These are phyloP conservation scores for Ctenopoma multispine DNA, from an alignment of 2,797 vertebrate genomes.

Conservation along the genomic window DNA sequence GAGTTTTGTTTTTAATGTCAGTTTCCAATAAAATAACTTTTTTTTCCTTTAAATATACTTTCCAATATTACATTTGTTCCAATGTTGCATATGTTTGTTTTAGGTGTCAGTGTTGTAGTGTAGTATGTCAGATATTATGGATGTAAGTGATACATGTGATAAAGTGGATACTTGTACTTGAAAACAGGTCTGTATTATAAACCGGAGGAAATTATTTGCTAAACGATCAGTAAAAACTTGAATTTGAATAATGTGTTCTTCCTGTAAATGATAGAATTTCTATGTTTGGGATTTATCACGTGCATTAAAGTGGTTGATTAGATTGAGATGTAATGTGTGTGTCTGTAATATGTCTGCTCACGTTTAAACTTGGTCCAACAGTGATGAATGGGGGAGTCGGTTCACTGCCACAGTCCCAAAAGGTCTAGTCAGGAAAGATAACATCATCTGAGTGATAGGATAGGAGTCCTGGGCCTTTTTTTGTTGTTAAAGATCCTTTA, in stretches of 20 bases:
- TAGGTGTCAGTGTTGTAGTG: conserved; percentile 27
- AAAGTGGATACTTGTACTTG: conserved; percentile 29
- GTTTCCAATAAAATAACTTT: conserved; percentile 67
- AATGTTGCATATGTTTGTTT: neutral
- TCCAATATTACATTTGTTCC: neutral
- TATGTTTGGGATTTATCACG: conserved; percentile 10
- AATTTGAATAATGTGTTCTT: conserved; percentile 17
- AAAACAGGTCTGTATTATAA: conserved; percentile 23
- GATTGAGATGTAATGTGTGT: neutral
- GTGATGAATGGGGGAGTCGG: too few relatives aligned
- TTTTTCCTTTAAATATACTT: neutral
- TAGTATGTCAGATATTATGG: conserved; percentile 43
- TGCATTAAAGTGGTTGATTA: conserved; percentile 37
- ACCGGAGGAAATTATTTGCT: neutral
- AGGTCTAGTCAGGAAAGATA: too few relatives aligned
- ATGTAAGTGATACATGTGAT: conserved; percentile 19
- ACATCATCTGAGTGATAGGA: too few relatives aligned
- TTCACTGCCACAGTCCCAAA: too few relatives aligned
- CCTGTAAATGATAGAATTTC: conserved; percentile 22
- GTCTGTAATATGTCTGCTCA: neutral
- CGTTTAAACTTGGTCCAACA: neutral
- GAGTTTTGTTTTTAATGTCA: conserved; percentile 42
- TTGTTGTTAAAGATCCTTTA: too few relatives aligned
- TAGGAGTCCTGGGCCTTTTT: too few relatives aligned
- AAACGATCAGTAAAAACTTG: conserved; percentile 16